Conservation (phyloP, 35 echinoderm and acorn worm species). For the Amphiura filiformis region DNA sequence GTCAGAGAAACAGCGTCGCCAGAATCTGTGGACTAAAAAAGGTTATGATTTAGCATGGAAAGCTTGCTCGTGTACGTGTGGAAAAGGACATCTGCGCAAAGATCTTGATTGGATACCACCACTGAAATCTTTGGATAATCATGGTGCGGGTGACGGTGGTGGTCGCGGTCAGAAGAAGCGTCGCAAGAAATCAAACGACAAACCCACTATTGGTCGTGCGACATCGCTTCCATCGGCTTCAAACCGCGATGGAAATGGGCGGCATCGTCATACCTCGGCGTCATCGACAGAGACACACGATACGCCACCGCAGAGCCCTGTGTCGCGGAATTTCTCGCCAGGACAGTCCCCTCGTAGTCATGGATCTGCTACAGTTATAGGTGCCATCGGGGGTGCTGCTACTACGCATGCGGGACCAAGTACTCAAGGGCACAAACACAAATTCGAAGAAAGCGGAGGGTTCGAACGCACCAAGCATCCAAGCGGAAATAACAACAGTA, state of each 20-base stretch:
- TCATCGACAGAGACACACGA: constrained; percentile 82
- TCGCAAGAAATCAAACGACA: constrained; percentile 93
- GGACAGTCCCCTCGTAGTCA: constrained; percentile 8
- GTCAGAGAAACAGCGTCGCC: constrained; percentile 96
- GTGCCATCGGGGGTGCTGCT: not conserved
- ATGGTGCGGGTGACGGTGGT: constrained; percentile 30
- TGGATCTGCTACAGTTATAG: not conserved
- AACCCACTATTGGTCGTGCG: constrained; percentile 93
- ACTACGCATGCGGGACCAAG: not conserved
- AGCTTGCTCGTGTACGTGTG: constrained; percentile 94
- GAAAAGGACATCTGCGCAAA: constrained; percentile 95
- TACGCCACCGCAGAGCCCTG: constrained; percentile 83
- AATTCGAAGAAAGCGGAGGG: not conserved
- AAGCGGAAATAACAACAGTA: not conserved
- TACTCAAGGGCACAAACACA: not conserved
- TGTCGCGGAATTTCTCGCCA: not conserved
- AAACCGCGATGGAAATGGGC: constrained; percentile 18
- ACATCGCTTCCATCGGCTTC: constrained; percentile 49
- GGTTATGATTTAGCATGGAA: constrained; percentile 99
- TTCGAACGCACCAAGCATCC: not conserved
- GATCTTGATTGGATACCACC: constrained; percentile 98
- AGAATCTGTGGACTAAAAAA: constrained; percentile 99
- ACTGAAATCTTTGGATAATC: not conserved
- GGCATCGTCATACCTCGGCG: constrained; percentile 56
- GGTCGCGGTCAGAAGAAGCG: constrained; percentile 39